Conservation (phyloP, 1,140 invertebrate genomes). For the Halyomorpha halys region DNA sequence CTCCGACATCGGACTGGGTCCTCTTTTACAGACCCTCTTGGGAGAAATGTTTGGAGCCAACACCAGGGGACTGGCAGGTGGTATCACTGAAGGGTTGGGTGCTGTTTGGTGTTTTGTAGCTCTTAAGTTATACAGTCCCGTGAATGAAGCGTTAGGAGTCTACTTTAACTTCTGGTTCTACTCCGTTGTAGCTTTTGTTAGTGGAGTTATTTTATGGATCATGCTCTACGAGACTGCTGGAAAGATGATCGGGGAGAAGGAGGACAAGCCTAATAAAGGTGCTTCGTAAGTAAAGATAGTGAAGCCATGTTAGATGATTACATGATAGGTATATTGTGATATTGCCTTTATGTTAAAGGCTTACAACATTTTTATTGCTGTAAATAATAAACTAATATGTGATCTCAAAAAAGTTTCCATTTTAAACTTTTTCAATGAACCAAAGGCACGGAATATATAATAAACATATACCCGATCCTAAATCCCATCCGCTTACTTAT, state of each 20-base stretch:
- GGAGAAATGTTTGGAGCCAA: conserved; percentile 41
- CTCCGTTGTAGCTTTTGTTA: conserved; percentile 16
- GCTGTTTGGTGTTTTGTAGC: conserved; percentile 30
- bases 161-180: conserved; percentile 23
- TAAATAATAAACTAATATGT: no score
- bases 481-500: no score
- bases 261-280: conserved; percentile 19
- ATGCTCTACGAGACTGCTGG: conserved; percentile 23
- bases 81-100: conserved; percentile 35
- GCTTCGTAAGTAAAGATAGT: no score
- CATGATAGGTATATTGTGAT: no score
- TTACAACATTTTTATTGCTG: no score
- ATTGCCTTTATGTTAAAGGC: no score
- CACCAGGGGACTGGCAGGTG: conserved; percentile 38
- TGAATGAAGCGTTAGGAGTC: conserved; percentile 21
- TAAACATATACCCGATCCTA: no score
- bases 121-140: conserved; percentile 23
- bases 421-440: no score
- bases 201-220: conserved; percentile 15
- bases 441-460: no score
- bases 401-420: no score
- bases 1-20: conserved; percentile 38
- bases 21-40: conserved; percentile 38
- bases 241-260: conserved; percentile 27
- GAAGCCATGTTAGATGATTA: no score